phyloP scores from a whole-genome alignment of 2,797 vertebrate genomes.

The Notolabrus celidotus region DNA sequence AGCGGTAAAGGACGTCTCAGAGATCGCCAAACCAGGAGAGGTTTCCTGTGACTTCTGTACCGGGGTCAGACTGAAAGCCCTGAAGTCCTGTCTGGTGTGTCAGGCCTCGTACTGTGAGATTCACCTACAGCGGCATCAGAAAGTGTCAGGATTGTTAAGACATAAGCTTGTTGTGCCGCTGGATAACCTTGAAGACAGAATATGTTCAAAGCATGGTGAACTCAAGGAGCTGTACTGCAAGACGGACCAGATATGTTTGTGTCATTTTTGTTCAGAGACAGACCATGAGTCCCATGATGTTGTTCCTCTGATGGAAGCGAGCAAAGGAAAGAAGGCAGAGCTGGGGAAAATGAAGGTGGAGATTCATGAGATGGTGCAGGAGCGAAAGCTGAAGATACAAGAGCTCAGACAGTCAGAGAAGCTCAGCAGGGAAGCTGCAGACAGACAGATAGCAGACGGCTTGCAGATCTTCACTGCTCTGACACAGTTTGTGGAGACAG shows the following conservation, averaged over 20 bases:
- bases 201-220: background rate
- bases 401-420: background rate
- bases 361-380: constrained; percentile 11
- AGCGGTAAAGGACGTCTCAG: background rate
- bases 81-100: constrained; percentile 3
- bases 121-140: background rate
- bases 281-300: constrained; percentile 20
- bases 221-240: background rate
- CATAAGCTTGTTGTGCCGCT: background rate
- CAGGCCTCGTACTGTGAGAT: background rate
- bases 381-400: background rate
- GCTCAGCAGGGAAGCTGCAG: constrained; percentile 12
- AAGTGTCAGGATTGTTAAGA: background rate
- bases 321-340: constrained; percentile 15
- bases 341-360: background rate
- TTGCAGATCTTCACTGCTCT: background rate
- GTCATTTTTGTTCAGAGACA: constrained; percentile 5
- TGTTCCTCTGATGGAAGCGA: constrained; percentile 39
- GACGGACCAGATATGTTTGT: background rate
- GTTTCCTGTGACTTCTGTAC: constrained; percentile 13
- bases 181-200: background rate
- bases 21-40: background rate
- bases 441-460: constrained; percentile 10
- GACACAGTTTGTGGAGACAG: constrained; percentile 35
- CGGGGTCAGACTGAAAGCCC: constrained; percentile 5